These are phyloP conservation scores for Ladona fulva DNA, from an alignment of 1,140 invertebrate species.

Conservation along the genomic window DNA sequence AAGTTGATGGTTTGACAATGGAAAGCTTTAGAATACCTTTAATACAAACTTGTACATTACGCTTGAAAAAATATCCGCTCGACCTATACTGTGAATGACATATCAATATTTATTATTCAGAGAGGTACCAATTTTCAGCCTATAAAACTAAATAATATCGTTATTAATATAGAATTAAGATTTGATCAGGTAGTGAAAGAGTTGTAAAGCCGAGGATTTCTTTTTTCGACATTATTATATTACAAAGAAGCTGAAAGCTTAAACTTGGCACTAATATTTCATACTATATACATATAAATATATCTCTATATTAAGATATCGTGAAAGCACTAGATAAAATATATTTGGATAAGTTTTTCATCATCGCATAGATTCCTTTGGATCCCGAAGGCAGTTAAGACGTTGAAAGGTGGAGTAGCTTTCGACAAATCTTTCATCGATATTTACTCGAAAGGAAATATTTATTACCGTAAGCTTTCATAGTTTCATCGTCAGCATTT, in stretches of 20 bases:
- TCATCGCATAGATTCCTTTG: not conserved
- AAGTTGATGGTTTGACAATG: not conserved
- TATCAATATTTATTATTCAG: slow-evolving; percentile 5
- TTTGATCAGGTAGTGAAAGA: slow-evolving; percentile 1
- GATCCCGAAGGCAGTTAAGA: not conserved
- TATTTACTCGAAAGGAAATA: not conserved
- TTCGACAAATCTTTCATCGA: not conserved
- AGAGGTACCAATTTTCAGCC: not conserved
- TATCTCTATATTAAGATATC: not conserved
- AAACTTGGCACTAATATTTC: slow-evolving; percentile 7
- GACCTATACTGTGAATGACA: not conserved
- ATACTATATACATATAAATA: not conserved
- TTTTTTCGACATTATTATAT: not conserved
- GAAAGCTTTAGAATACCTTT: not conserved
- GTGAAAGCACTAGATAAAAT: slow-evolving; percentile 4
- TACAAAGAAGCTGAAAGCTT: not conserved
- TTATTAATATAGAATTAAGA: not conserved
- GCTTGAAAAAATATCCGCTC: not conserved
- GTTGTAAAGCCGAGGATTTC: not conserved
- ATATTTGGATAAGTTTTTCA: slow-evolving; percentile 4
- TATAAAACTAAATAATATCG: slow-evolving; percentile 11
- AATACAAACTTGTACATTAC: not conserved
- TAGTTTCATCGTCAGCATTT: too few relatives aligned
- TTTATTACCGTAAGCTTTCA: too few relatives aligned
- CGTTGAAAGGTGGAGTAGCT: not conserved